Evolutionary conservation across 2,113 vertebrate genomes (phyloP).

Genomic region (Eptesicus fuscus): DNA sequence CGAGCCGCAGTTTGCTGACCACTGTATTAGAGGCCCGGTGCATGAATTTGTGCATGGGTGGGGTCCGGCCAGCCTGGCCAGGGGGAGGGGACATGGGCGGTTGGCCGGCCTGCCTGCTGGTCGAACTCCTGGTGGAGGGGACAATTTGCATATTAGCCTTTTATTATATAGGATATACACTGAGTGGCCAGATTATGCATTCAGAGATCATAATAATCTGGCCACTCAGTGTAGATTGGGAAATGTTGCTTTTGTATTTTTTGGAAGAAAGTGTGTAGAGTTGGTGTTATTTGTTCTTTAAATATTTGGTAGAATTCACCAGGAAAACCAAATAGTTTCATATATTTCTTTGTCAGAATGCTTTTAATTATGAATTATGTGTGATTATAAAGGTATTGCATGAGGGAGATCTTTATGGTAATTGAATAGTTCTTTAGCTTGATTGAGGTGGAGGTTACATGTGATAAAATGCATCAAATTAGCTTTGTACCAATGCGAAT

Average conservation of each 20-base stretch:
- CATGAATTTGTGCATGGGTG: no score
- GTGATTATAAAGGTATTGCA: background rate
- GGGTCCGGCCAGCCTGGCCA: no score
- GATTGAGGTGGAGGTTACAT: background rate
- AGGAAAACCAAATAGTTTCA: background rate
- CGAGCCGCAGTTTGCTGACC: no score
- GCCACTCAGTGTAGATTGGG: background rate
- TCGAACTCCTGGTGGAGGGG: no score
- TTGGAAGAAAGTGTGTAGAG: background rate
- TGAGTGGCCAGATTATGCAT: no score
- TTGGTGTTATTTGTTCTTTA: background rate
- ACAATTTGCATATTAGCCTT: no score
- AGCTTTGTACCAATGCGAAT: background rate
- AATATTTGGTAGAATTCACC: background rate
- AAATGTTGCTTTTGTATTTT: background rate
- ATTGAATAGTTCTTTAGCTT: background rate
- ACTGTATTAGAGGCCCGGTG: no score
- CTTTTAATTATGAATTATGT: background rate
- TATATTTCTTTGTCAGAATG: background rate
- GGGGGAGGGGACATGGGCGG: no score
- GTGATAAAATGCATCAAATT: background rate
- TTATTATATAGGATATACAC: no score
- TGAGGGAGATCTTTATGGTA: background rate
- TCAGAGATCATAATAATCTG: no score
- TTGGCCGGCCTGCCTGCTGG: no score